Percentiles rank a stretch among this genome's conserved stretches.
Conservation (phyloP, 2,888 invertebrate genomes). For the Ctenicera cuprea region DNA sequence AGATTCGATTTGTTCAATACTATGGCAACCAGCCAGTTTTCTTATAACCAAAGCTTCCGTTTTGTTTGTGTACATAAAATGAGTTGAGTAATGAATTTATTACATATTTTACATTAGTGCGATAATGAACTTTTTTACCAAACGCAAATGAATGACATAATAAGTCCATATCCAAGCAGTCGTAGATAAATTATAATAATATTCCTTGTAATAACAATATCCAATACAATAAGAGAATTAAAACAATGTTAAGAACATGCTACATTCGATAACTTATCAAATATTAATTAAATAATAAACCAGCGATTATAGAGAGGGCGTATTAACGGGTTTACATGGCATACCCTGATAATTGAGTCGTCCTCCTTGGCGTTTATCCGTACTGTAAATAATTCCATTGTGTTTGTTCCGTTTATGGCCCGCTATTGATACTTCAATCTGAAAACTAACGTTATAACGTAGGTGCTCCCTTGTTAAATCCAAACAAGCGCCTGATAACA, state of each 20-base stretch:
- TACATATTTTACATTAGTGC: too few relatives aligned
- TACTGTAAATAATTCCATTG: conserved; percentile 25
- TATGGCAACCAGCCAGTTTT: too few relatives aligned
- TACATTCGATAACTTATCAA: neutral
- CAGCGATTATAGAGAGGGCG: conserved; percentile 1
- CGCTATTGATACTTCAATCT: conserved; percentile 25
- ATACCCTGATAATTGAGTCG: conserved; percentile 22
- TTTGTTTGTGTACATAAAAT: too few relatives aligned
- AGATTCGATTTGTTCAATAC: too few relatives aligned
- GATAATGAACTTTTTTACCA: too few relatives aligned
- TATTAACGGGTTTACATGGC: conserved; percentile 3
- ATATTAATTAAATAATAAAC: conserved; percentile 6
- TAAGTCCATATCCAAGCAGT: too few relatives aligned
- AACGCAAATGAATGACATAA: too few relatives aligned
- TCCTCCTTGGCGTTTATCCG: conserved; percentile 19
- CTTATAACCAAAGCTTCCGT: too few relatives aligned
- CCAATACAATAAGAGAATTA: neutral
- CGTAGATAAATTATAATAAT: too few relatives aligned
- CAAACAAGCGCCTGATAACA: conserved; percentile 22
- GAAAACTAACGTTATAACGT: conserved; percentile 31
- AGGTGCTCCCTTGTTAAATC: conserved; percentile 28
- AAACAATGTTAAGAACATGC: conserved; percentile 4
- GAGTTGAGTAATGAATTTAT: too few relatives aligned
- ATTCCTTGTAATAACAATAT: too few relatives aligned
- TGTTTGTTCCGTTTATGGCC: conserved; percentile 30